Conservation (phyloP, 2,113 vertebrate genomes). For the Corapipo altera region DNA sequence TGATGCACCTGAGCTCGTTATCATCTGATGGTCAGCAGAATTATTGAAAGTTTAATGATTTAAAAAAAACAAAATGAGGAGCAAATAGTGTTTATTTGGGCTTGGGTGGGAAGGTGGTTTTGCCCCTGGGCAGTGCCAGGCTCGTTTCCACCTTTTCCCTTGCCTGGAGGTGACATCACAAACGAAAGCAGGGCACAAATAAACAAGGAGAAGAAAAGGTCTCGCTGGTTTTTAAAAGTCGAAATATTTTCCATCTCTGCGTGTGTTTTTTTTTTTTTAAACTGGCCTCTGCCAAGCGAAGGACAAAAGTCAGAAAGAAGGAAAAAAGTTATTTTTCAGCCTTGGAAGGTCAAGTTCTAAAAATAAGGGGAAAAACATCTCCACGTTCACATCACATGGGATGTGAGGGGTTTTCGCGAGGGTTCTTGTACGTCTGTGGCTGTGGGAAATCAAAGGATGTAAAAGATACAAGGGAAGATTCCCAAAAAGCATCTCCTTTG, state of each 20-base stretch:
- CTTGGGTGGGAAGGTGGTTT: neutral
- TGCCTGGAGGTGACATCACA: neutral
- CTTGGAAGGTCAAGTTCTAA: conserved; percentile 50
- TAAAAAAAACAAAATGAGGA: neutral
- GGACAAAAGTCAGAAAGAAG: conserved; percentile 58
- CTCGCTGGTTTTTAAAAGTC: neutral
- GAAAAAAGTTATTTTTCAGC: conserved; percentile 60
- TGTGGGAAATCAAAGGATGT: neutral
- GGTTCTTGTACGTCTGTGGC: neutral
- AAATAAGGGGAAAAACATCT: conserved; percentile 57
- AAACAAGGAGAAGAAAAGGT: conserved; percentile 11
- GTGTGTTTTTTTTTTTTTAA: neutral
- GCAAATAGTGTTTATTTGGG: neutral
- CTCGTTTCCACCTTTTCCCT: conserved; percentile 5
- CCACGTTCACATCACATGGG: too few relatives aligned
- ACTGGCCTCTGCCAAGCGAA: conserved; percentile 17
- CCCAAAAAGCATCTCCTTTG: neutral
- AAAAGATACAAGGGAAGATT: neutral
- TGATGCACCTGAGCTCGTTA: neutral
- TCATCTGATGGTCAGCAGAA: neutral
- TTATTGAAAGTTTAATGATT: neutral
- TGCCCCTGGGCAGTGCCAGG: neutral
- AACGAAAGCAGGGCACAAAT: conserved; percentile 15
- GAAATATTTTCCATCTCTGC: conserved; percentile 54
- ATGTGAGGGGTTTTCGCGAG: neutral